Percentiles rank a stretch among this genome's conserved stretches.
These are phyloP conservation scores for Halyomorpha halys DNA, from an alignment of 1,140 invertebrate genomes.

Conservation along the genomic window DNA sequence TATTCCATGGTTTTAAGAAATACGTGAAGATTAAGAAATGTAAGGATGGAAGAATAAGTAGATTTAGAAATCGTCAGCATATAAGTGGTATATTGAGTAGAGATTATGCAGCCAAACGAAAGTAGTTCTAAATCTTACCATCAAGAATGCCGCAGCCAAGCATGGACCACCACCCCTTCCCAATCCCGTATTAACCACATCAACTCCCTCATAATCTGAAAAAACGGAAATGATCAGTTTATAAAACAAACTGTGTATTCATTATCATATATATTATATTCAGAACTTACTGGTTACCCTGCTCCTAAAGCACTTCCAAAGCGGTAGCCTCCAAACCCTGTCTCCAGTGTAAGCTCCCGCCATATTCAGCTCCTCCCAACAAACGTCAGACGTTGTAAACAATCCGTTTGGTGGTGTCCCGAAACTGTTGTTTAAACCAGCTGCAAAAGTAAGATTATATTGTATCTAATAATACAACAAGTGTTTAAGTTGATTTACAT, in stretches of 20 bases:
- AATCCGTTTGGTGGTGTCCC: slow-evolving; percentile 41
- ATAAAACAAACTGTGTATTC: not conserved
- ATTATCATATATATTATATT: not conserved
- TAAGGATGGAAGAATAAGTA: too few species aligned
- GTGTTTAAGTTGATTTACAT: too few species aligned
- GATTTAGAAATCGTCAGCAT: too few species aligned
- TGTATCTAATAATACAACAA: too few species aligned
- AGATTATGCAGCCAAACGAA: too few species aligned
- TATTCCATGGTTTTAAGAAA: too few species aligned
- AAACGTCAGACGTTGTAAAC: slow-evolving; percentile 37
- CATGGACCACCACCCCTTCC: slow-evolving; percentile 39
- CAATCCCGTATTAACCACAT: slow-evolving; percentile 43
- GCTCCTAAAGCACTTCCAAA: slow-evolving; percentile 43
- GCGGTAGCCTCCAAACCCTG: slow-evolving; percentile 47
- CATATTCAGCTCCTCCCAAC: slow-evolving; percentile 35
- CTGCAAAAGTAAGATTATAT: slow-evolving; percentile 1
- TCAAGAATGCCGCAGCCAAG: slow-evolving; percentile 47
- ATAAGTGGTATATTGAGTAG: too few species aligned
- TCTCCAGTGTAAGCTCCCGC: slow-evolving; percentile 43
- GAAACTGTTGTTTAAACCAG: slow-evolving; percentile 36
- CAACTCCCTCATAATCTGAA: slow-evolving; percentile 39
- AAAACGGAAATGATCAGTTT: not conserved
- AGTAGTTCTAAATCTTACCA: too few species aligned
- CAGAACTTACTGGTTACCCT: slow-evolving; percentile 35
- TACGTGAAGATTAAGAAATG: too few species aligned